Conservation (phyloP, 2,797 vertebrate genomes). For the Malurus leucopterus region DNA sequence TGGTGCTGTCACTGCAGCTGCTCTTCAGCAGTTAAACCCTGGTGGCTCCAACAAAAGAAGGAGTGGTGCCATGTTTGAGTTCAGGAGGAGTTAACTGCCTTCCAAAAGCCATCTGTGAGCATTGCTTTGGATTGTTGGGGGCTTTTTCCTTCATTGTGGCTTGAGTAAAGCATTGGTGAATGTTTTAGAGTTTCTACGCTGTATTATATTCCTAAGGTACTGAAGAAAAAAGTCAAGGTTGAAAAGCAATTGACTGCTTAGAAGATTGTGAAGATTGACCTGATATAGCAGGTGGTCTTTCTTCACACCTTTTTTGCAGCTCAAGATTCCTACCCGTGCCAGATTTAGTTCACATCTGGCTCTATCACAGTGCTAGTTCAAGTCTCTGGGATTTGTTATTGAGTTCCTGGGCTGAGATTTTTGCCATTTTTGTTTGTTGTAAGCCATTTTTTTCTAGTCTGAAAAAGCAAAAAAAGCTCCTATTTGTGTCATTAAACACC, state of each 20-base stretch:
- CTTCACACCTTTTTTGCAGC: neutral
- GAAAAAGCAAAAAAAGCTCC: neutral
- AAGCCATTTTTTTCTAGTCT: neutral
- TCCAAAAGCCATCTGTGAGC: neutral
- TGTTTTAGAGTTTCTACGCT: neutral
- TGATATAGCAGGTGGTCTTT: rapidly evolving
- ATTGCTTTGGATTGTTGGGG: neutral
- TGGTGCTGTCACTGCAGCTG: neutral
- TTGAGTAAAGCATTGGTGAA: neutral
- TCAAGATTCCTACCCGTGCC: neutral
- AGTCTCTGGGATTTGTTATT: neutral
- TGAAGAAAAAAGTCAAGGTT: neutral
- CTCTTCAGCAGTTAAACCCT: neutral
- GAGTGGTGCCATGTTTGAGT: neutral
- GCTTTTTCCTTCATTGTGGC: rapidly evolving
- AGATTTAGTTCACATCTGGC: neutral
- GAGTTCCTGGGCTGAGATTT: neutral
- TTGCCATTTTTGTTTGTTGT: neutral
- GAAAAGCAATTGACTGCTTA: neutral
- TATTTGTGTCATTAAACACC: neutral
- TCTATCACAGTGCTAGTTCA: neutral
- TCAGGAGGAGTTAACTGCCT: neutral
- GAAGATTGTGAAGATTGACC: too few relatives aligned
- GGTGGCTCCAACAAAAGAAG: neutral
- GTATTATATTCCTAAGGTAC: neutral